Evolutionary conservation across 2,113 vertebrate genomes (phyloP).

Genomic region (Apteryx mantelli): DNA sequence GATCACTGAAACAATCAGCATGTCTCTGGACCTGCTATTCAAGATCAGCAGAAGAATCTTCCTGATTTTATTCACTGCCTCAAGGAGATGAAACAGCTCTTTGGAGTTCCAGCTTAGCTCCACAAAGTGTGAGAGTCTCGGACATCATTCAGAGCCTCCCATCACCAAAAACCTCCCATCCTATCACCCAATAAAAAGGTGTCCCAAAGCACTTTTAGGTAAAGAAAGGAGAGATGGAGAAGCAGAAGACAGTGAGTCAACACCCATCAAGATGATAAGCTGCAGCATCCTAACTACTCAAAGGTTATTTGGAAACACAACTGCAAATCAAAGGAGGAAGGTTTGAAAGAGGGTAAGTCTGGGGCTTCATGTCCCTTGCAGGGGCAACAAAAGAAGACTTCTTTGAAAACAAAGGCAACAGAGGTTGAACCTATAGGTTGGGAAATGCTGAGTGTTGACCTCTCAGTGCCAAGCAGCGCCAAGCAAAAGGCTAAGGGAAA

Average conservation of each 20-base stretch:
- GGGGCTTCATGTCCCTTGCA: background rate
- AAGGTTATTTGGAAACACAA: background rate
- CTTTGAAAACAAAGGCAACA: background rate
- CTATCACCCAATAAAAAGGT: background rate
- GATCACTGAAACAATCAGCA: background rate
- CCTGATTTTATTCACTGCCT: background rate
- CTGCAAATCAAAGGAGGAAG: background rate
- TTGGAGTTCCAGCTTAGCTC: background rate
- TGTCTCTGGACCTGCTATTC: background rate
- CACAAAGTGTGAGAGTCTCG: background rate
- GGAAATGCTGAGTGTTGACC: background rate
- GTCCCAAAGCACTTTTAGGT: background rate
- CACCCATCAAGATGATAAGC: background rate
- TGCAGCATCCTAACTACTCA: background rate
- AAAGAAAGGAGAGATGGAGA: background rate
- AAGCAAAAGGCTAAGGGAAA: background rate
- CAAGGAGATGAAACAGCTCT: background rate
- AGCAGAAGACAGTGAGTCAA: background rate
- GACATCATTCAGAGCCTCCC: background rate
- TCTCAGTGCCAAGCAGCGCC: background rate
- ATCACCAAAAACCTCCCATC: background rate
- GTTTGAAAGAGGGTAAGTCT: background rate
- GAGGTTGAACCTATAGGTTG: background rate
- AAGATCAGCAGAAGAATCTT: background rate
- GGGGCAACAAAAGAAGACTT: background rate